Base-by-base conservation (phyloP, 1,140 invertebrate genomes). In the Drosophila kikkawai region DNA sequence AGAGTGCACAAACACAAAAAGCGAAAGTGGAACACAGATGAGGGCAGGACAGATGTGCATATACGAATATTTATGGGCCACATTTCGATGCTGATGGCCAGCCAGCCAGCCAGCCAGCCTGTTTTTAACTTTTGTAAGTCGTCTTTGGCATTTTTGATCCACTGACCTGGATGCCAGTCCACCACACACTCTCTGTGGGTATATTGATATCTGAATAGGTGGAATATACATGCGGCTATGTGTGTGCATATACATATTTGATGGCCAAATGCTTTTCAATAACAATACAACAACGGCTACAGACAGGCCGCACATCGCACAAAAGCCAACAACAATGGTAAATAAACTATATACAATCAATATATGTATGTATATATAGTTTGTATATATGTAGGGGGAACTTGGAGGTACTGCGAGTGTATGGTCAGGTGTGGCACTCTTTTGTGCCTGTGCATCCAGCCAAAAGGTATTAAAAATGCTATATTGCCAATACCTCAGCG, bases 201-300 rank as follows among this genome's bases (percentile, higher is more conserved):
- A 26, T 50, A 69, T 80, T 67, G 58, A 70, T 50, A 64, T 74
- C 57, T 53, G 64, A 64, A 71, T 71, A 58, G 44, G 45, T 32
- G 9, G 65, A 70, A 47, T 45, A 44, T 44, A 45, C 41, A 45
- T 47, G 32, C 26, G 13, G 12, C 45, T 58, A 22, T 22, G 12
- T 42, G 65, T 66, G 12, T 37, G 63, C 57, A 68, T 60, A 79
- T 59, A 86, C 84, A 88, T 88, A 83, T 87, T 87, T 87, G 84
- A 87, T 88, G 84, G 80, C 84, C 84, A 87, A 87, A 83, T 88
- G 77, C 84, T 88, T 88, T 87, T 87, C 84, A 80, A 87, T 87
- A 87, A 77, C 68, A 79, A 59, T 45, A 63, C 66, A 63, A 45
- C 67, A 80, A 58, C 63, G 71, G 36, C 45, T 50, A 48, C 51